Base-by-base conservation (phyloP, 2,888 invertebrate species). In the Litoditis marina region DNA sequence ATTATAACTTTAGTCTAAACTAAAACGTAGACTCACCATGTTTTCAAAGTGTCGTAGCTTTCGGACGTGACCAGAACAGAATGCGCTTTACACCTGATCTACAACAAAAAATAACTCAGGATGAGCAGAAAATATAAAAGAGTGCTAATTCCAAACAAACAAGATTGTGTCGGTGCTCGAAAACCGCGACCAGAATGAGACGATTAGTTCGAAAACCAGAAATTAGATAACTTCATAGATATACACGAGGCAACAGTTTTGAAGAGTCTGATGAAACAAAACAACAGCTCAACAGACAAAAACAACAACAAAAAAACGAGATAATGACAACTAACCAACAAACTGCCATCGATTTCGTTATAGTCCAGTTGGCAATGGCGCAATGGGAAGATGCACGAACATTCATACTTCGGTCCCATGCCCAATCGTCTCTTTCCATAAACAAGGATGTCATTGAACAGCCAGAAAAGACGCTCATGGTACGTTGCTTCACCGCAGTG, bases 361-460 rank as follows among this genome's bases (percentile, higher is more conserved):
- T 66, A 61, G 46, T 53, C 50, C 1, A 71, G 47, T 11, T 44
- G 22, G 44, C 63, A 63, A 32, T 70, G 69, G 30, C 67, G 63
- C 5, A 73, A 56, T 0, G 65, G 51, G 5, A 70, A 49, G 11
- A 70, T 69, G 13, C 65, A 66, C 2, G 60, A 63, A 16, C 70
- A 70, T 8, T 68, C 66, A 44, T 61, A 71, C 25, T 67, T 68
- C 11, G 64, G 62, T 1, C 62, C 65, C 25, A 73, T 52, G n/a
- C 36, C 51, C 6, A 65, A n/a, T 7, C 66, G 59, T 25, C 67
- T 65, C 32, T 65, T 64, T n/a, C 73, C 73, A 55, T 70, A 73
- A 0, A 73, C 61, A 27, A 73, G 27, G 39, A 66, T 63, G 55
- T 73, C 73, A 27, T 68, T 70, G 61, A 73, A 73, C 5, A 73